These are phyloP conservation scores for Sapayoa aenigma DNA, from an alignment of 2,113 vertebrate genomes.

Conservation along the genomic window DNA sequence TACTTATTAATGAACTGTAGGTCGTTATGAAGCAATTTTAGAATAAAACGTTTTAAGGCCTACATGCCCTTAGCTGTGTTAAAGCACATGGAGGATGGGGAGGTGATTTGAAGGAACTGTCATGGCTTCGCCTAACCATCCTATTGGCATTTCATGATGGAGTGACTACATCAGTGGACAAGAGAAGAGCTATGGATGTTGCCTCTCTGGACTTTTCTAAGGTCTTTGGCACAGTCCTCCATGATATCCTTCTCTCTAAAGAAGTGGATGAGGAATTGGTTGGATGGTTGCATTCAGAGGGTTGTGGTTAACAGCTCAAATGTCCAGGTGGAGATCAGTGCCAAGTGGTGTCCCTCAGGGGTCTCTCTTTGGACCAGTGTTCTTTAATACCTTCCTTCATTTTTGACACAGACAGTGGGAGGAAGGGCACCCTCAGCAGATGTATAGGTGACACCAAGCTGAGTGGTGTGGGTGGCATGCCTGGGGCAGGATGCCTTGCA, in stretches of 20 bases:
- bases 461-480: neutral
- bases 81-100: neutral
- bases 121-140: neutral
- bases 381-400: neutral
- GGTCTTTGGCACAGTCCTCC: neutral
- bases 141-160: neutral
- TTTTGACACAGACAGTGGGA: neutral
- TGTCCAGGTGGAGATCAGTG: accelerated
- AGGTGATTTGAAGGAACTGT: neutral
- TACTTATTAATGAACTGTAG: neutral
- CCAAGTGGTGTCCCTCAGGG: neutral
- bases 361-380: neutral
- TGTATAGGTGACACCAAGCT: neutral
- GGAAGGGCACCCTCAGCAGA: neutral
- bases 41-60: neutral
- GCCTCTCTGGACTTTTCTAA: neutral
- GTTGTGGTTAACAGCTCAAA: neutral
- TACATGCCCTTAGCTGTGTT: neutral
- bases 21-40: neutral
- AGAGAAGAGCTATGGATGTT: neutral
- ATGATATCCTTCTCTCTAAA: neutral
- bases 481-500: neutral
- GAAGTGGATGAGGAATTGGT: neutral
- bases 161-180: neutral
- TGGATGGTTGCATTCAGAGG: neutral